Base-by-base conservation (phyloP, 2,888 invertebrate genomes). In the Podabrus alpinus region DNA sequence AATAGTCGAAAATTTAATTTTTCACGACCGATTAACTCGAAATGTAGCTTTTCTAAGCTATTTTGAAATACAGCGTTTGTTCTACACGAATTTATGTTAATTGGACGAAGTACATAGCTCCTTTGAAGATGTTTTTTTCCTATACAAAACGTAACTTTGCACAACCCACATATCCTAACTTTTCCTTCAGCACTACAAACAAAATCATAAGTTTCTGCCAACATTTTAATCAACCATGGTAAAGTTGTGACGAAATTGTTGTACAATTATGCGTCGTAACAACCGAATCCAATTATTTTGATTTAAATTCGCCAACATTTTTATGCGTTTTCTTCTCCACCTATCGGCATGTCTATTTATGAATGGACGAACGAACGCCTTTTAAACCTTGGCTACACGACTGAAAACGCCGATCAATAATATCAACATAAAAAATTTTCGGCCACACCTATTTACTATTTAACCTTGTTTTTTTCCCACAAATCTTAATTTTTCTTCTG, bases 381-480 rank as follows among this genome's bases (percentile, higher is more conserved):
- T 64, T n/a, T 19, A n/a, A 61, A 61, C 19, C 21, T 64, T 17
- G 15, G 15, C 62, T 61, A 64, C 45, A 11, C 19, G 19, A 19
- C 21, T 19, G 13, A 21, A 64, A 64, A 64, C 9, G 62, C 62
- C 19, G 62, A 64, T 64, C 62, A 64, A 64, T 64, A 64, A 64
- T 62, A 19, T 21, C 17, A 64, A 64, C 62, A 64, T 64, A 64
- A 64, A 64, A 64, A 64, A 19, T 19, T 64, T 64, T 64, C 62
- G 62, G 9, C 62, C 62, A 64, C 62, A 64, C 62, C 62, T 64
- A 60, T 64, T 64, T 64, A 64, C 62, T 64, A 64, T 45, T 45
- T n/a, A 45, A 45, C 45, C 45, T 45, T 45, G 1, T 45, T 45
- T 45, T 45, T 45, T 45, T n/a, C n/a, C 45, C 2, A 45, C 45